Conservation (phyloP, 1,140 invertebrate species). For the Bombus picipes region DNA sequence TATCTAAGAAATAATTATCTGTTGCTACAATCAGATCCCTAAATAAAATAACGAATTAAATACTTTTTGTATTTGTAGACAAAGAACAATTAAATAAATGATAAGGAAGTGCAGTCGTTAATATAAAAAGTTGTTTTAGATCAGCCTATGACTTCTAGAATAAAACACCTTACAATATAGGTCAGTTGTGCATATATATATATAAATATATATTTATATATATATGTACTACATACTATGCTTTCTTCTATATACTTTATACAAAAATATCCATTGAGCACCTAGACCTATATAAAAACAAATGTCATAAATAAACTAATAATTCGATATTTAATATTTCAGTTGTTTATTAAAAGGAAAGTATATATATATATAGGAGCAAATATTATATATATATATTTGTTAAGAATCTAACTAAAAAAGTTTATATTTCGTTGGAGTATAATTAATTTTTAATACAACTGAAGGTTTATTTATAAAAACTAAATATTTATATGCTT, state of each 20-base stretch:
- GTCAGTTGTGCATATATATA: conserved; percentile 4
- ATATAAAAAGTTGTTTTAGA: conserved; percentile 16
- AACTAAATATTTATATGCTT: background rate
- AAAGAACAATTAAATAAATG: background rate
- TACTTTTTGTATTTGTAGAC: background rate
- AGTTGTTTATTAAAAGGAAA: background rate
- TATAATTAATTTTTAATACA: background rate
- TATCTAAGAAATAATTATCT: no score
- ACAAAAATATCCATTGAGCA: conserved; percentile 30
- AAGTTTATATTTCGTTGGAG: background rate
- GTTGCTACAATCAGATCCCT: background rate
- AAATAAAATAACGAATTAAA: background rate
- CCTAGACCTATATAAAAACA: conserved; percentile 10
- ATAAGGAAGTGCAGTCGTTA: no score
- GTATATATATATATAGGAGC: background rate
- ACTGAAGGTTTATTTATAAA: background rate
- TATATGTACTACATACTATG: background rate
- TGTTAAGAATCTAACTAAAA: background rate
- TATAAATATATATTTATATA: background rate
- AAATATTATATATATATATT: background rate
- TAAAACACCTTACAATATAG: conserved; percentile 32
- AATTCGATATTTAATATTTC: conserved; percentile 3
- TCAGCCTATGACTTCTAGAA: conserved; percentile 13
- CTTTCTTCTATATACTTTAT: conserved; percentile 26
- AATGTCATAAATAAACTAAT: conserved; percentile 15